Base-by-base conservation (phyloP, 2,113 vertebrate species). In the Lampris megalopsis region DNA sequence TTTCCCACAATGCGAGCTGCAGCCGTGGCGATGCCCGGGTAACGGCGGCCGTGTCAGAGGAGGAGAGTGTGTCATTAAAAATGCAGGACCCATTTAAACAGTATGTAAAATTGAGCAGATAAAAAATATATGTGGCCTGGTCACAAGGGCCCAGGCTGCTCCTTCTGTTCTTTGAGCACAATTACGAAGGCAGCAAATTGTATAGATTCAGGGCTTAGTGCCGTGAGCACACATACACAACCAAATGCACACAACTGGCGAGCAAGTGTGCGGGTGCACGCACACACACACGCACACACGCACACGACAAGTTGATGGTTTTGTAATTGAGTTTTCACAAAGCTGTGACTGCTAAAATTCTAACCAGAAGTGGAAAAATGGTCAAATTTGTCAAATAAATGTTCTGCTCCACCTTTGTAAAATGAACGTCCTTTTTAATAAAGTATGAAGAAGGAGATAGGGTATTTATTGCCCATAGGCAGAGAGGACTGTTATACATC, bases 41-140 rank as follows among this genome's bases (percentile, higher is more conserved):
- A 84, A 88, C 67, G 73, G 78, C 54, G 85, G 76, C 61, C 57
- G 65, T 82, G 85, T 90, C 84, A 77, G 76, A 13, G 71, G 61
- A 53, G 85, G 67, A 76, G 73, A 84, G 84, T 9, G 66, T 66
- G 52, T 47, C 75, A 90, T 93, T 88, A 93, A 93, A 91, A 86
- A 90, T 93, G 82, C 61, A 94, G 62, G 47, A 78, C 63, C 65
- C 88, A 89, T 92, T 92, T 92, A 91, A 77, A 83, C 76, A 83
- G 85, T 81, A 87, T 90, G 91, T 89, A 91, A 89, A 92, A 91
- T 81, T 87, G 80, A 89, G 81, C 71, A 82, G 79, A 91, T 92
- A 89, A 92, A 93, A 92, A 77, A 92, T 89, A 93, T 81, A 91
- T 89, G 77, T 47, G 54, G 38, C 40, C 68, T n/a, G 61, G 84